These are phyloP conservation scores for Microtus oregoni DNA, from an alignment of 2,113 vertebrate genomes.

Conservation along the genomic window DNA sequence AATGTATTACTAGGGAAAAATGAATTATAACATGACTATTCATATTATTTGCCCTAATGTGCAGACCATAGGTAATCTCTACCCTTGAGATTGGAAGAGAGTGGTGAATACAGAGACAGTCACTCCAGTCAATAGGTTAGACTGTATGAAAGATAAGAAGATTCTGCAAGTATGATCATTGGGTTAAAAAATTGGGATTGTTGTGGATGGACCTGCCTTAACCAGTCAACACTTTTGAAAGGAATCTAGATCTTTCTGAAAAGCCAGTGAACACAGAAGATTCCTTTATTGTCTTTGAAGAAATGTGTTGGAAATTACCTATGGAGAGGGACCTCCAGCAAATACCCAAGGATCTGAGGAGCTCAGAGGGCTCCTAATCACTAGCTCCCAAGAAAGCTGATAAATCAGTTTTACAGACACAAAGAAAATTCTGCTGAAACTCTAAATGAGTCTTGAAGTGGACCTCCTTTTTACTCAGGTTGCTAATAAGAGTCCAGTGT, in stretches of 20 bases:
- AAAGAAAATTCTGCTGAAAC: not conserved
- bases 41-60: not conserved
- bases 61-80: fast-evolving
- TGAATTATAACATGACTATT: not conserved
- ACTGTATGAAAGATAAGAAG: not conserved
- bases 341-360: not conserved
- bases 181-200: not conserved
- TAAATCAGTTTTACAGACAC: not conserved
- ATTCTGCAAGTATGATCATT: not conserved
- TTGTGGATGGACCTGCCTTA: not conserved
- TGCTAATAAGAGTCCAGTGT: not conserved
- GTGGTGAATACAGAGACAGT: not conserved
- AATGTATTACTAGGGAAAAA: not conserved
- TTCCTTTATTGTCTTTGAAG: not conserved
- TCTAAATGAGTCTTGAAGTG: not conserved
- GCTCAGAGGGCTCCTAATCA: too few relatives aligned
- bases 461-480: not conserved
- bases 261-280: not conserved
- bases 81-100: not conserved
- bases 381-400: not conserved
- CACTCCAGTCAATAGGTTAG: not conserved
- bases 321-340: not conserved
- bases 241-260: not conserved
- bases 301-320: not conserved
- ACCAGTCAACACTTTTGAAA: not conserved